Evolutionary conservation across 2,888 invertebrate species (phyloP).

Genomic region (Caenorhabditis parvicauda): DNA sequence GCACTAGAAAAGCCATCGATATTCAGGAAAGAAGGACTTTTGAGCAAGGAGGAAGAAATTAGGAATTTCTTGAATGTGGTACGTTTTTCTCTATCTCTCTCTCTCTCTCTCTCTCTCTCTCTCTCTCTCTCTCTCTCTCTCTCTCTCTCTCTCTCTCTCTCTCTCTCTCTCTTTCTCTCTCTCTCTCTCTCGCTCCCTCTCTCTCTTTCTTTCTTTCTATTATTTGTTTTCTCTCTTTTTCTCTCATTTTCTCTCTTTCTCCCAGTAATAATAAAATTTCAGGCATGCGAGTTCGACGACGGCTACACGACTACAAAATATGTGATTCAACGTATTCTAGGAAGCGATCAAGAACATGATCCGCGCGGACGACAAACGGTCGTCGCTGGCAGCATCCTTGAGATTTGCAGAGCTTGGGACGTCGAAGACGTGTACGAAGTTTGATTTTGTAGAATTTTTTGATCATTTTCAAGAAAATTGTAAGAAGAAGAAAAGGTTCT

Average conservation of each 20-base stretch:
- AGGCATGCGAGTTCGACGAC: constrained; percentile 86
- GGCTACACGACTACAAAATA: constrained; percentile 89
- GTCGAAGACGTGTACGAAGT: constrained; percentile 40
- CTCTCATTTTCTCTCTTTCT: background rate
- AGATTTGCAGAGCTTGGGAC: constrained; percentile 55
- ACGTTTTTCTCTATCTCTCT: constrained; percentile 35
- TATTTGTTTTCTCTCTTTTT: too few relatives aligned
- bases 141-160: too few relatives aligned
- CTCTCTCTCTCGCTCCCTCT: background rate
- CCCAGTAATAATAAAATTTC: too few relatives aligned
- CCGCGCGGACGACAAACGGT: constrained; percentile 54
- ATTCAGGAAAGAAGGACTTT: constrained; percentile 75
- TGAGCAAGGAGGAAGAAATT: constrained; percentile 81
- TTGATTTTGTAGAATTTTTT: constrained; percentile 1
- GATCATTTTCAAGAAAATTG: background rate
- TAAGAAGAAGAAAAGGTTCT: constrained; percentile 25
- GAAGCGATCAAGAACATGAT: constrained; percentile 70
- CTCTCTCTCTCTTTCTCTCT: too few relatives aligned
- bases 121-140: too few relatives aligned
- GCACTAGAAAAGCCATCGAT: constrained; percentile 93
- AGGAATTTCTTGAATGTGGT: constrained; percentile 66
- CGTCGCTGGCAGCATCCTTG: constrained; percentile 45
- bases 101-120: too few relatives aligned
- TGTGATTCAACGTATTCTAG: constrained; percentile 87
- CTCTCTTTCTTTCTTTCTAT: too few relatives aligned